Evolutionary conservation across 2,113 vertebrate genomes (phyloP).

Genomic region (Lampris megalopsis): DNA sequence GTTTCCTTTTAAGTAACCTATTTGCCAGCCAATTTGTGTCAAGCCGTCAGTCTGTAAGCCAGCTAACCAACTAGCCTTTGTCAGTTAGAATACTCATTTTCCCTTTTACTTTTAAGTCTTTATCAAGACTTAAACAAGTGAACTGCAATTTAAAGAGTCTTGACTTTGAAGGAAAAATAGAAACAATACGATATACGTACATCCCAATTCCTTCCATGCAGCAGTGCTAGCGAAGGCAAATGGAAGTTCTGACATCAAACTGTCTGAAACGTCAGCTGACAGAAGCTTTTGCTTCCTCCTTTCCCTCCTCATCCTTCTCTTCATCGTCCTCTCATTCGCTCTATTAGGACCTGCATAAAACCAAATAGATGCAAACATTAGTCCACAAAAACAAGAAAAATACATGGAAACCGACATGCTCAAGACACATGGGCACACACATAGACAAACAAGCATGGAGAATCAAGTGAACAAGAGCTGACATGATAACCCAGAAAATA

Average conservation of each 20-base stretch:
- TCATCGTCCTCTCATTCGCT: constrained; percentile 59
- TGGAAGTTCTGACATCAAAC: constrained; percentile 85
- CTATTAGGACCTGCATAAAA: constrained; percentile 14
- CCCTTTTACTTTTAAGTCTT: too few relatives aligned
- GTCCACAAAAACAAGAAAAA: not conserved
- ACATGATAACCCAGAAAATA: too few relatives aligned
- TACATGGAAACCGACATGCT: not conserved
- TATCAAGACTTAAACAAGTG: too few relatives aligned
- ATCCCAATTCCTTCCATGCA: constrained; percentile 81
- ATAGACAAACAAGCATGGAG: too few relatives aligned
- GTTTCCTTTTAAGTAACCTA: too few relatives aligned
- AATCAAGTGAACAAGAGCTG: too few relatives aligned
- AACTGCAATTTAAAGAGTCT: not conserved
- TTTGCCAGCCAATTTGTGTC: too few relatives aligned
- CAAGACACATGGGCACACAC: not conserved
- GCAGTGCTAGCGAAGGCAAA: constrained; percentile 84
- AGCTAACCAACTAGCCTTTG: too few relatives aligned
- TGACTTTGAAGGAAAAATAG: not conserved
- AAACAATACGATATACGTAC: constrained; percentile 34
- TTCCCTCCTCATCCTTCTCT: constrained; percentile 61
- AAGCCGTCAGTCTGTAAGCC: too few relatives aligned
- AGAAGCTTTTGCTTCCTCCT: constrained; percentile 58
- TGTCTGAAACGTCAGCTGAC: constrained; percentile 19
- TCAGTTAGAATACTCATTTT: too few relatives aligned
- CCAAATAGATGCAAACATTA: not conserved